Base-by-base conservation (phyloP, 2,888 invertebrate genomes). In the Cataglyphis albicans region DNA sequence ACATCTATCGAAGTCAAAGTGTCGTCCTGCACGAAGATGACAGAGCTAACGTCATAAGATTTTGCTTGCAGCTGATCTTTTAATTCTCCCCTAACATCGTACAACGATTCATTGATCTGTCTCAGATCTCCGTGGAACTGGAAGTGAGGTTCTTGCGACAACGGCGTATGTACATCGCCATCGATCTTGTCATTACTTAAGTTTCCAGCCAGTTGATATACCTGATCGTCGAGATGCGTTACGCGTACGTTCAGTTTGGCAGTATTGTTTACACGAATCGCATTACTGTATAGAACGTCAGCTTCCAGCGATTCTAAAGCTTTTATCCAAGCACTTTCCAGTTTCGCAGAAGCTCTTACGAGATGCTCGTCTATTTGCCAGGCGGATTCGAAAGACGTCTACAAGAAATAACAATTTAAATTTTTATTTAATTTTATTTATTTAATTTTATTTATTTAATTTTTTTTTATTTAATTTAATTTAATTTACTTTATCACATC, bases 261-360 rank as follows among this genome's bases (percentile, higher is more conserved):
- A 1, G 86, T 89, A 3, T 90, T 86, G 70, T 93, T 91, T 6
- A 55, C 74, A 7, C 70, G 61, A 29, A 91, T 89, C n/a, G 86
- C 82, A 72, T 92, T 94, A 52, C 86, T 88, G 61, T 92, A 94
- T 0, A 90, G 61, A 0, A 94, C 10, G 3, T 91, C 89, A 0
- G 89, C 89, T 75, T 94, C 91, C 38, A 95, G 35, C 44, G 91
- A 91, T 68, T 93, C 93, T 52, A 95, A 80, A 61, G 92, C 89
- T 55, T 92, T 92, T n/a, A 95, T 90, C 88, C 95, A 95, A 4
- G n/a, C n/a, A n/a, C 95, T 95, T 41, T 91, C 91, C 4, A 95
- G 57, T 1, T 87, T 90, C 0, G 94, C 78, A 2, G 89, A 91
- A 7, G 92, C 91, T 86, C 92, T 93, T 0, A 92, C 82, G 32